phyloP scores from a whole-genome alignment of 2,888 invertebrate species.

The Poecilus cupreus region DNA sequence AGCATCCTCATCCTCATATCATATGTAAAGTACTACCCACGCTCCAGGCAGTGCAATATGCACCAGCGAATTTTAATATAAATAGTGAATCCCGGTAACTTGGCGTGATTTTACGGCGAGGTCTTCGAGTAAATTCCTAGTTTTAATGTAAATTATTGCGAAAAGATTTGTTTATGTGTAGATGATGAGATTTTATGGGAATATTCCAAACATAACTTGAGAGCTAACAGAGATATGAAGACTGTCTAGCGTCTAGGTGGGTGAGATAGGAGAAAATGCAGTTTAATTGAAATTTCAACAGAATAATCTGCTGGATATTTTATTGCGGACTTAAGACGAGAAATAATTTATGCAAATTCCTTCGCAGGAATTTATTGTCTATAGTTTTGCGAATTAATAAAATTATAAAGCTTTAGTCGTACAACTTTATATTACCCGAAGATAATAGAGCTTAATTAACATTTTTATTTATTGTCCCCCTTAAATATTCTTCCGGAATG shows the following conservation, averaged over 20 bases:
- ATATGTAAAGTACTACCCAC: slow-evolving; percentile 10
- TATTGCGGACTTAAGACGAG: slow-evolving; percentile 14
- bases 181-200: background rate
- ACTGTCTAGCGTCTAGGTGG: background rate
- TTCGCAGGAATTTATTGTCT: background rate
- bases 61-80: slow-evolving; percentile 15
- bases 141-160: slow-evolving; percentile 22
- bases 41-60: background rate
- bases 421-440: background rate
- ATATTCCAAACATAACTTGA: background rate
- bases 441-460: slow-evolving; percentile 12
- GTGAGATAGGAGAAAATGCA: background rate
- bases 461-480: background rate
- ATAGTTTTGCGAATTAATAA: background rate
- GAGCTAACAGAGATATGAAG: slow-evolving; percentile 23
- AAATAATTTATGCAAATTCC: slow-evolving; percentile 28
- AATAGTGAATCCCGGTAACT: background rate
- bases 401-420: background rate
- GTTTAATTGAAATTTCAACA: slow-evolving; percentile 27
- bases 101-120: background rate
- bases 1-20: background rate
- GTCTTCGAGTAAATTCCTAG: background rate
- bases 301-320: background rate
- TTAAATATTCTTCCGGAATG: slow-evolving; percentile 9
- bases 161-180: background rate